Evolutionary conservation across 2,888 invertebrate genomes (phyloP), one percentile per base, ranked within the genome.

Genomic region (Diadromus collaris): DNA sequence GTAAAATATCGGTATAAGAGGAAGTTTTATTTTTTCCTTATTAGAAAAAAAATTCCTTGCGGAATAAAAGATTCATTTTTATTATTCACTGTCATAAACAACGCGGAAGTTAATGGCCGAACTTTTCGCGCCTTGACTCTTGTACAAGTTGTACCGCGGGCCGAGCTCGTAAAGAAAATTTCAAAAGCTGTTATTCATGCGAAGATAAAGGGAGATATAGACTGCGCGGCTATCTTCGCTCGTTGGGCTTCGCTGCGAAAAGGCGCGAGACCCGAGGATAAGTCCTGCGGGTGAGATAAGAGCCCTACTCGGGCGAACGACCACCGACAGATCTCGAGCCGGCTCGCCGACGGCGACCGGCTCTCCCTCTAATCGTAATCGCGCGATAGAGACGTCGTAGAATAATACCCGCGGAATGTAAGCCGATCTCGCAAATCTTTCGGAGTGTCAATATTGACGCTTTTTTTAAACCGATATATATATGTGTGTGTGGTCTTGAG

Each of bases 131-230:
- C 29, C 46, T 21, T 38, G 29, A n/a, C 4, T 32, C 32, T 54
- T 5, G 19, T 34, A 63, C 19, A 38, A 27, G 41, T 16, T 32
- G 60, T 41, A 60, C 19, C 58, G 21, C 16, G 10, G 19, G 58
- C 27, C 58, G 48, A 34, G 74, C 64, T 72, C 80, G 81, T 80
- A 74, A 80, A 81, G 78, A 68, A 82, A 85, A 83, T 87, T 87
- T 88, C 83, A 80, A 83, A 84, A 85, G 88, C 79, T 85, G 85
- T 85, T 86, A 84, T 85, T 84, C 86, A 81, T 80, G 82, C 64
- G 65, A 68, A 76, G 81, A 82, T 81, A 82, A 81, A 75, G 73
- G 38, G 46, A 56, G 64, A 69, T 69, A 79, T 51, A 44, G 72
- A 79, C 63, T 73, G 80, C 78, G 69, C 72, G 56, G 69, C 60